These are phyloP conservation scores for Psix sp. DNA, from an alignment of 1,140 invertebrate species.

Conservation along the genomic window DNA sequence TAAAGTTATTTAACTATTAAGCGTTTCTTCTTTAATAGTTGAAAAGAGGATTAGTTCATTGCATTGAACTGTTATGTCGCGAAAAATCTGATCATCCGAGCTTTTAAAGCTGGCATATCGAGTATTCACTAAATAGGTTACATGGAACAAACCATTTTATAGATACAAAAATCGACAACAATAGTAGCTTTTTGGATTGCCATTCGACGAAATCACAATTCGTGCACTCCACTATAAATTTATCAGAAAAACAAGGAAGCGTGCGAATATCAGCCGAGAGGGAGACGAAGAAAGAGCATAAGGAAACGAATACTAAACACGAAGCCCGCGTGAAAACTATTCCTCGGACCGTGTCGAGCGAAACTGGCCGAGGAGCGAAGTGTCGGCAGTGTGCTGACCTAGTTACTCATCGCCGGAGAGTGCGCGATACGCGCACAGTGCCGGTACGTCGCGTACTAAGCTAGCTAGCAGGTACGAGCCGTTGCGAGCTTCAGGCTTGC, in stretches of 20 bases:
- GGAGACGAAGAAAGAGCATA: slow-evolving; percentile 16
- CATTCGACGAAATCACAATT: slow-evolving; percentile 11
- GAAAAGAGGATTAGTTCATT: too few relatives aligned
- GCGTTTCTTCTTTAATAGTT: too few relatives aligned
- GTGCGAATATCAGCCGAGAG: slow-evolving; percentile 1
- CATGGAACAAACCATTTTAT: background rate
- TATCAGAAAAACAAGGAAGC: slow-evolving; percentile 8
- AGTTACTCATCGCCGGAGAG: slow-evolving; percentile 62
- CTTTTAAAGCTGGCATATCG: too few relatives aligned
- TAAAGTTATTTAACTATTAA: too few relatives aligned
- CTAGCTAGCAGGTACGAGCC: slow-evolving; percentile 55
- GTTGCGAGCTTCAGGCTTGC: slow-evolving; percentile 24
- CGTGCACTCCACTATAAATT: slow-evolving; percentile 40
- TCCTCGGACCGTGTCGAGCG: slow-evolving; percentile 56
- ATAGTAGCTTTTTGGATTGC: slow-evolving; percentile 12
- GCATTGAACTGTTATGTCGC: too few relatives aligned
- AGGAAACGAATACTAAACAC: slow-evolving; percentile 22
- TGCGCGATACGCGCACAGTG: slow-evolving; percentile 67
- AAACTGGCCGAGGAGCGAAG: slow-evolving; percentile 57
- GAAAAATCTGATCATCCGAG: too few relatives aligned
- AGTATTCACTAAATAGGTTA: too few relatives aligned
- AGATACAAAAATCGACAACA: slow-evolving; percentile 20
- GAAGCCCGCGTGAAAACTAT: slow-evolving; percentile 48
- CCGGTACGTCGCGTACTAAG: slow-evolving; percentile 67
- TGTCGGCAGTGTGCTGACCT: slow-evolving; percentile 55